A percentile compares a stretch with the other conserved stretches of the same genome.
phyloP scores from a whole-genome alignment of 2,797 vertebrate genomes.

The Melanotaenia pygmaea region DNA sequence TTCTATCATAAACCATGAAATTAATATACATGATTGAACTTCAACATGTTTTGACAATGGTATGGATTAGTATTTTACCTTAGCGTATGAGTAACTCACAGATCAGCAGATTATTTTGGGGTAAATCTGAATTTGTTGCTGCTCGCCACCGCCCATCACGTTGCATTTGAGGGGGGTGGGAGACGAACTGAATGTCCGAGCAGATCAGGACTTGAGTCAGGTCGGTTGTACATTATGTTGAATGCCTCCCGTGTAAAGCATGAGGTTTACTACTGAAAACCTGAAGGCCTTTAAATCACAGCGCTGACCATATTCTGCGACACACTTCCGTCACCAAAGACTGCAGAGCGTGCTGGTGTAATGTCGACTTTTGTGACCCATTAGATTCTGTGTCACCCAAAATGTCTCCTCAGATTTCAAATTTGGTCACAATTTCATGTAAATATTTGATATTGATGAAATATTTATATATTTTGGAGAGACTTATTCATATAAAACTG shows the following conservation, averaged over 20 bases:
- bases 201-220: not conserved
- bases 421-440: too few species aligned
- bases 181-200: not conserved
- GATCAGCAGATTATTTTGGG: not conserved
- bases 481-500: too few species aligned
- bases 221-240: not conserved
- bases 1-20: rapidly evolving
- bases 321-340: not conserved
- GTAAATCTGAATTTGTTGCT: not conserved
- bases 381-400: not conserved
- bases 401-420: not conserved
- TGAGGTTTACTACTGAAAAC: too few species aligned
- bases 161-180: not conserved
- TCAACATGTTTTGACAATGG: rapidly evolving
- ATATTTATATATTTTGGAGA: too few species aligned
- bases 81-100: not conserved
- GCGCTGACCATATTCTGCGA: not conserved
- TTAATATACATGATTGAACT: rapidly evolving
- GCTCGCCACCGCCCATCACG: conserved; percentile 50
- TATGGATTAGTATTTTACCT: rapidly evolving
- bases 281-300: not conserved
- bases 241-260: not conserved
- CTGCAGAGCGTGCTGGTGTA: not conserved
- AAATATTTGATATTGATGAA: too few species aligned
- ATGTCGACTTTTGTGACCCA: not conserved